These are phyloP conservation scores for rat (Rattus norvegicus) DNA, from an alignment of 2,113 vertebrate species.

Conservation along the genomic window GRCr8 NC_086022.1:179152501-179153000, in stretches of 20 bases:
- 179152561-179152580: slow-evolving; percentile 89
- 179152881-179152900: slow-evolving; percentile 65
- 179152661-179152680: slow-evolving; percentile 88
- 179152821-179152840: slow-evolving; percentile 87
- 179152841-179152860: slow-evolving; percentile 88
- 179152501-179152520: slow-evolving; percentile 7
- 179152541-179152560: slow-evolving; percentile 84
- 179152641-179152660: slow-evolving; percentile 89
- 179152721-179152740: slow-evolving; percentile 88
- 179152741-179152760: slow-evolving; percentile 89
- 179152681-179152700: slow-evolving; percentile 91
- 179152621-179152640: slow-evolving; percentile 89
- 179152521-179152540: slow-evolving; percentile 85
- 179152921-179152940: not conserved
- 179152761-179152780: slow-evolving; percentile 89
- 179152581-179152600: slow-evolving; percentile 89
- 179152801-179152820: slow-evolving; percentile 89
- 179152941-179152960: slow-evolving; percentile 56
- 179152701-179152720: slow-evolving; percentile 88
- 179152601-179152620: slow-evolving; percentile 91
- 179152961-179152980: not conserved
- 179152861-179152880: slow-evolving; percentile 71
- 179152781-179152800: slow-evolving; percentile 85
- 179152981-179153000: not conserved
- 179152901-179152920: slow-evolving; percentile 57